A percentile compares a stretch with the other conserved stretches of the same genome.
Evolutionary conservation across 2,888 invertebrate species (phyloP).

Genomic region (Lochmaea capreae): DNA sequence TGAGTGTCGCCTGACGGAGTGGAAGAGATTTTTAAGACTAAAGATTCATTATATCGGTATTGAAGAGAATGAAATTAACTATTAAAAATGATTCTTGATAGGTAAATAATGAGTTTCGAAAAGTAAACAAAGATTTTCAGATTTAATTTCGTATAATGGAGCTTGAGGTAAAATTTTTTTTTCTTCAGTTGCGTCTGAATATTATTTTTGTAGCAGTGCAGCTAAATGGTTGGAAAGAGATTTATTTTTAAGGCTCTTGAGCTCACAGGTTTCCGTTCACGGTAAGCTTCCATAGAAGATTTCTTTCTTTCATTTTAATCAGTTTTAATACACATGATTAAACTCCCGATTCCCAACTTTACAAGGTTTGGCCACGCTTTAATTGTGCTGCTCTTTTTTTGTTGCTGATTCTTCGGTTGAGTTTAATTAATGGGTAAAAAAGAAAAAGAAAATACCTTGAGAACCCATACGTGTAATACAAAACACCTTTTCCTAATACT

Average conservation of each 20-base stretch:
- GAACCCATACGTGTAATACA: not conserved
- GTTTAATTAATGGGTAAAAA: not conserved
- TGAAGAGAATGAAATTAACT: not conserved
- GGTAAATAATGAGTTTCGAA: not conserved
- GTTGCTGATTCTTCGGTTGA: not conserved
- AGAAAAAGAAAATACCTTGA: not conserved
- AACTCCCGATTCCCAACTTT: conserved; percentile 15
- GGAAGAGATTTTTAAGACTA: not conserved
- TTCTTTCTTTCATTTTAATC: conserved; percentile 19
- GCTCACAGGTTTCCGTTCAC: not conserved
- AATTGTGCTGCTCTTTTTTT: not conserved
- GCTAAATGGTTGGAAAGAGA: not conserved
- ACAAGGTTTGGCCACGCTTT: not conserved
- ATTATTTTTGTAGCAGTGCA: not conserved
- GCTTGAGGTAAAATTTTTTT: not conserved
- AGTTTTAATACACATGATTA: conserved; percentile 36
- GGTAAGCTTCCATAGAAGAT: not conserved
- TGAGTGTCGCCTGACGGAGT: not conserved
- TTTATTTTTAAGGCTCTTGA: not conserved
- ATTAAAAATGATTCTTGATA: not conserved
- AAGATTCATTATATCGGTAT: not conserved
- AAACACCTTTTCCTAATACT: not conserved
- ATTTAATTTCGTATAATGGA: not conserved
- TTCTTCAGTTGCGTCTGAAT: not conserved
- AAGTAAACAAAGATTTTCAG: not conserved